These are phyloP conservation scores for Prosapia bicincta DNA, from an alignment of 2,888 invertebrate species.

Conservation along the genomic window DNA sequence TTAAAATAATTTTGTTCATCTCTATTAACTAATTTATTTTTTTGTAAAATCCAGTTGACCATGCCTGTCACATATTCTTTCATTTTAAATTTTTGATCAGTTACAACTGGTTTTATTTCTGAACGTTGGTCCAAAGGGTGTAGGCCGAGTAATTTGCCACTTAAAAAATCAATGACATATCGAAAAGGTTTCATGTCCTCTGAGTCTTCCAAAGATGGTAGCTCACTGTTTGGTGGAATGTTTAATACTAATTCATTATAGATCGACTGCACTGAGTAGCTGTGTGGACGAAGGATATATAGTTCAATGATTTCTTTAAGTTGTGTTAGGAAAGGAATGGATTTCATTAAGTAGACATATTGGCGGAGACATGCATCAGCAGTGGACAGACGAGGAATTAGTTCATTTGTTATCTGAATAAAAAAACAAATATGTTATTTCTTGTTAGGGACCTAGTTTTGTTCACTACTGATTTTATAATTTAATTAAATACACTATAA, in stretches of 20 bases:
- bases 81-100: constrained; percentile 13
- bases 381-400: neutral
- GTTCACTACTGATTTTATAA: no score
- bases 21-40: neutral
- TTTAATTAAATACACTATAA: neutral
- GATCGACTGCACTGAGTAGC: constrained; percentile 10
- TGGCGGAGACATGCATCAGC: constrained; percentile 19
- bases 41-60: constrained; percentile 13
- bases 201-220: neutral
- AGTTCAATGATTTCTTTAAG: constrained; percentile 11
- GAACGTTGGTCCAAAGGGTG: constrained; percentile 14
- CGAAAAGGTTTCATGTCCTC: constrained; percentile 12
- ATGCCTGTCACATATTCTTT: neutral
- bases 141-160: constrained; percentile 9
- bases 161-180: constrained; percentile 16
- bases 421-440: no score
- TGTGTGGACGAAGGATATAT: constrained; percentile 1
- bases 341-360: constrained; percentile 10
- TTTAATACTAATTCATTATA: constrained; percentile 2
- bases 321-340: constrained; percentile 16
- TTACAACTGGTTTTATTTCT: constrained; percentile 20
- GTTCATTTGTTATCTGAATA: constrained; percentile 10
- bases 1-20: neutral
- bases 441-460: no score
- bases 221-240: neutral